phyloP scores from a whole-genome alignment of 2,888 invertebrate genomes.

The Agrotis ipsilon region DNA sequence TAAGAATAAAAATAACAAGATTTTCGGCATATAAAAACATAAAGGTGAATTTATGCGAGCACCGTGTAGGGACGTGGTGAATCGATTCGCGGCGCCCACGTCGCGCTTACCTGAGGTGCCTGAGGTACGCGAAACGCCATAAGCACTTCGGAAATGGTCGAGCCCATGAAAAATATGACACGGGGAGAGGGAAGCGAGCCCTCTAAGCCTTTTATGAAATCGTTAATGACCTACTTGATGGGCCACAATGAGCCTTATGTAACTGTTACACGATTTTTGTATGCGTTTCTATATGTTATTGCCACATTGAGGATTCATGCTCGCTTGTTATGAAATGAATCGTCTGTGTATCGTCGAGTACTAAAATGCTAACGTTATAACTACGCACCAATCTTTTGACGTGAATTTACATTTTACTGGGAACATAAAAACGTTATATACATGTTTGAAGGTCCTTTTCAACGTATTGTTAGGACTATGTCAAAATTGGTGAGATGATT shows the following conservation, averaged over 20 bases:
- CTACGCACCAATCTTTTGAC: constrained; percentile 50
- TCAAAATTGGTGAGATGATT: constrained; percentile 37
- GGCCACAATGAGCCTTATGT: constrained; percentile 76
- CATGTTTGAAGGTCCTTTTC: constrained; percentile 25
- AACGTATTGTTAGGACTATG: constrained; percentile 25
- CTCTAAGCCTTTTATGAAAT: constrained; percentile 88
- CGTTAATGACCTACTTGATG: constrained; percentile 86
- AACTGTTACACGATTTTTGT: constrained; percentile 75
- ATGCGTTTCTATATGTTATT: constrained; percentile 73
- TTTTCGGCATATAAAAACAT: constrained; percentile 42
- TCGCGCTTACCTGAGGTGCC: constrained; percentile 68
- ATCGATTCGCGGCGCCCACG: constrained; percentile 61
- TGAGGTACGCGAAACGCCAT: constrained; percentile 62
- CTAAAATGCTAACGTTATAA: constrained; percentile 50
- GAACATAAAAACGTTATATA: constrained; percentile 45
- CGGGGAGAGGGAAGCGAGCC: constrained; percentile 81
- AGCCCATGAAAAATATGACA: constrained; percentile 86
- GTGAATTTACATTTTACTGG: constrained; percentile 49
- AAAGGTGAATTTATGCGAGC: constrained; percentile 46
- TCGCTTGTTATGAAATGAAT: constrained; percentile 50
- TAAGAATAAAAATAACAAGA: constrained; percentile 55
- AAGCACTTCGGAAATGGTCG: constrained; percentile 83
- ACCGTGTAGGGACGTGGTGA: constrained; percentile 47
- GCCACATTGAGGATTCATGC: constrained; percentile 57
- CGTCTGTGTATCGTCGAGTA: constrained; percentile 43